Conservation (phyloP, 2,797 vertebrate genomes). For the Scyliorhinus canicula region DNA sequence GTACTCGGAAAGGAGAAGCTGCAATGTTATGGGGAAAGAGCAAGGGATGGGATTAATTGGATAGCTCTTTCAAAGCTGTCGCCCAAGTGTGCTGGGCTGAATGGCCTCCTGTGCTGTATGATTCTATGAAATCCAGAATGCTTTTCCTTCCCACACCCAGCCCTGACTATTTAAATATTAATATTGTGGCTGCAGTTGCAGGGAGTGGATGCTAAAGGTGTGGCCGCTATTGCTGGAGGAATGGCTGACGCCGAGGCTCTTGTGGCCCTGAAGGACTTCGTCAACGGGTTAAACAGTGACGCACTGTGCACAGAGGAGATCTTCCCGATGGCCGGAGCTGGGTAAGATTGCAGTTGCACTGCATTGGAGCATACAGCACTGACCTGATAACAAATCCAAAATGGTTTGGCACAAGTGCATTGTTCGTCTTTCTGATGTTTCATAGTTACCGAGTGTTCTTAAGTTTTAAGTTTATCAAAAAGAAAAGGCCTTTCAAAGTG, state of each 20-base stretch:
- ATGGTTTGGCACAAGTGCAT: not conserved
- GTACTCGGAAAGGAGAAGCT: not conserved
- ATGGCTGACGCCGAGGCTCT: conserved; percentile 89
- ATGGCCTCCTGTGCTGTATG: not conserved
- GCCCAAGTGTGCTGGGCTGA: not conserved
- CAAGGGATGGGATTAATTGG: not conserved
- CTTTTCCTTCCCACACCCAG: not conserved
- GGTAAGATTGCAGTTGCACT: conserved; percentile 53
- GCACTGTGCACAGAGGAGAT: conserved; percentile 86
- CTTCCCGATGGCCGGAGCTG: conserved; percentile 77
- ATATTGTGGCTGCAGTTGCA: conserved; percentile 62
- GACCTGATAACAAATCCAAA: not conserved
- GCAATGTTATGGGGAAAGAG: not conserved
- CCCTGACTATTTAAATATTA: no score
- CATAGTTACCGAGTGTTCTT: not conserved
- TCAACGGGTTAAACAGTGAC: conserved; percentile 83
- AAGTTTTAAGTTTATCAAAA: not conserved
- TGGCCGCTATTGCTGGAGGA: conserved; percentile 83
- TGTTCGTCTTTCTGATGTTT: not conserved
- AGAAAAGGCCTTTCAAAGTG: not conserved
- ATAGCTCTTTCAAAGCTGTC: not conserved
- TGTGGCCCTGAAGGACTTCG: conserved; percentile 82
- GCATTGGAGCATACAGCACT: not conserved
- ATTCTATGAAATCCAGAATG: not conserved
- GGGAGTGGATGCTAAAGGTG: conserved; percentile 68